These are phyloP conservation scores for Chrysodeixis includens DNA, from an alignment of 2,888 invertebrate genomes.

Conservation along the genomic window DNA sequence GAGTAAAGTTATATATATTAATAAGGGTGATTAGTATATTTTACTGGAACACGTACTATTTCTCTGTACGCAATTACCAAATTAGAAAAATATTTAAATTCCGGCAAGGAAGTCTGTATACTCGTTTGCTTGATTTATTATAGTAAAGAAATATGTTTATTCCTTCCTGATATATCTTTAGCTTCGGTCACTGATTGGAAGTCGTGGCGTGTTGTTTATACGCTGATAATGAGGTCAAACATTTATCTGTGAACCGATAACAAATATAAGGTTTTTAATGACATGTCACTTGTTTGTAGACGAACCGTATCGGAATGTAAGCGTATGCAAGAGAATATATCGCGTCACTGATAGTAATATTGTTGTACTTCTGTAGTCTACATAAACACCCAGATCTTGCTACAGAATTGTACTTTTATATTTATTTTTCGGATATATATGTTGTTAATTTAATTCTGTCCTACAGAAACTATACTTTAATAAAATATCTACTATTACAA, in stretches of 20 bases:
- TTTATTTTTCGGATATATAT: background rate
- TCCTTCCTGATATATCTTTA: constrained; percentile 63
- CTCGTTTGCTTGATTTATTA: constrained; percentile 9
- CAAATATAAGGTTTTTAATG: constrained; percentile 56
- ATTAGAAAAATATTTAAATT: background rate
- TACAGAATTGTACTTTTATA: background rate
- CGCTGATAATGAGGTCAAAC: constrained; percentile 77
- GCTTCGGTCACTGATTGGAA: constrained; percentile 64
- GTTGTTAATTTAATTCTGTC: too few species aligned
- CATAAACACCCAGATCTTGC: background rate
- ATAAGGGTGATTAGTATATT: background rate
- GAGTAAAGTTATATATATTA: too few species aligned
- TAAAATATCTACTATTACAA: too few species aligned
- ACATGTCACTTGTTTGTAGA: constrained; percentile 42
- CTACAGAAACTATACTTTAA: too few species aligned
- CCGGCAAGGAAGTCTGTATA: background rate
- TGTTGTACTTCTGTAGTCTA: background rate
- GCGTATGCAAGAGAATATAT: background rate
- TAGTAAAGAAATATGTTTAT: constrained; percentile 52
- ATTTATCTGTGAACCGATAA: constrained; percentile 70
- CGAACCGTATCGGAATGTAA: constrained; percentile 15
- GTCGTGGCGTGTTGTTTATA: constrained; percentile 69
- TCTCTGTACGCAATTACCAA: background rate
- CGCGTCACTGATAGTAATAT: background rate
- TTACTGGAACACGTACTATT: background rate